Conservation (phyloP, 1,140 invertebrate genomes). For the Drosophila kepulauana region DNA sequence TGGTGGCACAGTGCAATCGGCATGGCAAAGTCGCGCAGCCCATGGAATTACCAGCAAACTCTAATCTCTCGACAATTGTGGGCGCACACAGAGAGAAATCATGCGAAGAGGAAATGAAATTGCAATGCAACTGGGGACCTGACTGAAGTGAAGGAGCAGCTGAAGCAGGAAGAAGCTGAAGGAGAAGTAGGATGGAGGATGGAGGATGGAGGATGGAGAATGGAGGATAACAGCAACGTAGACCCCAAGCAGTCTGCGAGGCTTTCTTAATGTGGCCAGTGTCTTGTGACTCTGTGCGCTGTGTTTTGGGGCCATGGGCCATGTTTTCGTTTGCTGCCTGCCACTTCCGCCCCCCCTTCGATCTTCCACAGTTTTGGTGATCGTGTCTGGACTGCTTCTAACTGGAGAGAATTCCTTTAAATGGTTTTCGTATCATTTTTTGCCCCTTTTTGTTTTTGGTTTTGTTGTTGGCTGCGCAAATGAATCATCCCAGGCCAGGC, state of each 20-base stretch:
- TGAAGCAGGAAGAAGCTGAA: neutral
- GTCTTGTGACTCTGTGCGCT: slow-evolving; percentile 37
- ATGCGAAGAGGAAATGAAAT: slow-evolving; percentile 79
- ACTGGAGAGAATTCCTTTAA: slow-evolving; percentile 80
- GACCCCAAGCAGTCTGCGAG: slow-evolving; percentile 84
- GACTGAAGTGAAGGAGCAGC: slow-evolving; percentile 8
- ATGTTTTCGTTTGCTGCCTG: slow-evolving; percentile 34
- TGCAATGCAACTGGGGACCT: slow-evolving; percentile 66
- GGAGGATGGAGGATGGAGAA: neutral
- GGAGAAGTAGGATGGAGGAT: neutral
- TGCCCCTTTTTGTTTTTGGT: neutral
- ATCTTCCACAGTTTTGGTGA: neutral
- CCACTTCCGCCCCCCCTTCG: neutral
- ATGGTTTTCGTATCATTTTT: slow-evolving; percentile 75
- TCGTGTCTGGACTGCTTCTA: slow-evolving; percentile 74
- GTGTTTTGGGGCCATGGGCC: slow-evolving; percentile 61
- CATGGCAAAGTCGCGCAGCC: slow-evolving; percentile 30
- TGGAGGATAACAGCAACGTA: slow-evolving; percentile 22
- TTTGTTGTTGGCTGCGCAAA: slow-evolving; percentile 52
- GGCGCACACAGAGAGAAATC: slow-evolving; percentile 73
- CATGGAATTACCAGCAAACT: slow-evolving; percentile 79
- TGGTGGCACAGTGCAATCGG: slow-evolving; percentile 46
- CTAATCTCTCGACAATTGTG: slow-evolving; percentile 84
- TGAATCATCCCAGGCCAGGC: slow-evolving; percentile 74
- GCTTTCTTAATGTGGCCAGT: slow-evolving; percentile 49